Evolutionary conservation across 2,888 invertebrate species (phyloP), one percentile per base, ranked within the genome.

Genomic region (Leucoptera coffeella): DNA sequence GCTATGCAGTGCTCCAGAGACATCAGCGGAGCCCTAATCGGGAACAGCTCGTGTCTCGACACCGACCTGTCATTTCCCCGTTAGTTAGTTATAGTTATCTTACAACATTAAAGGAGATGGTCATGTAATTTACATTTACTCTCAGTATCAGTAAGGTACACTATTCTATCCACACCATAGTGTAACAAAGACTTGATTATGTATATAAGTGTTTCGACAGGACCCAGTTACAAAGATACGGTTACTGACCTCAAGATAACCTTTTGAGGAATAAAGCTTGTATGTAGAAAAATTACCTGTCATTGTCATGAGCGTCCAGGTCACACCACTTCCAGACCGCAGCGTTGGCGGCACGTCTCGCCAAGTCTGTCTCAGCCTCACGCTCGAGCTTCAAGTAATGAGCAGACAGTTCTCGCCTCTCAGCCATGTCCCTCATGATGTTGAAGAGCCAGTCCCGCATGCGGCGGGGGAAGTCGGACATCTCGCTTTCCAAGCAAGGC

Each of bases 281-380:
- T n/a, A n/a, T n/a, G n/a, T n/a, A n/a, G n/a, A n/a, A n/a, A n/a
- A n/a, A n/a, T n/a, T 8, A 85, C 77, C 85, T 80, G 71, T 94
- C 92, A 48, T 85, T 84, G 38, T 92, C 89, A 62, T 90, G 83
- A 28, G 86, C 86, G 61, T 96, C 96, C 31, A 97, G 78, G 57
- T 97, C 95, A 57, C 97, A 97, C 86, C 89, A 91, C 62, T 97
- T 97, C 96, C 96, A 97, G 38, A 97, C 81, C 39, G 94, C 94
- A 24, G 96, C 95, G 59, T 92, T 91, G 31, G 82, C 74, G 87
- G 90, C 90, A 41, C 87, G 81, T 30, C 85, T 76, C 12, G 86
- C 85, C 53, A 85, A 75, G 57, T 89, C 87, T 25, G 78, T 75
- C 72, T 93, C 92, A 19, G 92, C 91, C 64, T 92, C 91, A 38